These are phyloP conservation scores for Cricetomys ansorgei DNA, from an alignment of 2,113 vertebrate species.

Conservation along the genomic window DNA sequence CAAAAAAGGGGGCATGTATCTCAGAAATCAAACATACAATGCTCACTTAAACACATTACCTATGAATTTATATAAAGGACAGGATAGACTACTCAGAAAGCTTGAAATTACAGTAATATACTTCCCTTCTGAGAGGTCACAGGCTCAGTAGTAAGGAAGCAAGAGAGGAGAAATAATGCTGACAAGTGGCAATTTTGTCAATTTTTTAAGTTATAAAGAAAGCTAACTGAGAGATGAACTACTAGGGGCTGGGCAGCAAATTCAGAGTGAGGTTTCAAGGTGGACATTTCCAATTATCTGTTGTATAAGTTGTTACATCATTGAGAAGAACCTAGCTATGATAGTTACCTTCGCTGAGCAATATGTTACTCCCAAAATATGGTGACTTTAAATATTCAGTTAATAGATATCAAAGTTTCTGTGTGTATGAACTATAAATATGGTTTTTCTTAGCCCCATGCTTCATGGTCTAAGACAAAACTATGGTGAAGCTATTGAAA, in stretches of 20 bases:
- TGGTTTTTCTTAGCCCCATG: not conserved
- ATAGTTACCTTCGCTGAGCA: not conserved
- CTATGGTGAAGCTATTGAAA: not conserved
- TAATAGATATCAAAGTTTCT: not conserved
- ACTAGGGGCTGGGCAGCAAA: not conserved
- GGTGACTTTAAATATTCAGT: not conserved
- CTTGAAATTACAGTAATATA: not conserved
- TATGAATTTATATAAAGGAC: no score
- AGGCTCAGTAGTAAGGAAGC: not conserved
- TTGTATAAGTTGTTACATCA: not conserved
- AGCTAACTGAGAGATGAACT: not conserved
- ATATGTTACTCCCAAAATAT: not conserved
- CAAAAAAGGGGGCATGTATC: no score
- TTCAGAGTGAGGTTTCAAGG: not conserved
- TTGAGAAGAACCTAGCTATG: not conserved
- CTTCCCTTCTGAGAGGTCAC: not conserved
- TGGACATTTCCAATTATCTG: not conserved
- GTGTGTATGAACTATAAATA: not conserved
- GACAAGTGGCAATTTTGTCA: not conserved
- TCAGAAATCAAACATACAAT: not conserved
- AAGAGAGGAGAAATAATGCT: not conserved
- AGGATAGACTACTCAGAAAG: not conserved
- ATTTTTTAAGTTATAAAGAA: not conserved
- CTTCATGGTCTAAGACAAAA: not conserved
- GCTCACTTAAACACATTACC: not conserved